phyloP scores from a whole-genome alignment of 2,797 vertebrate species.

The Anguilla obscura region DNA sequence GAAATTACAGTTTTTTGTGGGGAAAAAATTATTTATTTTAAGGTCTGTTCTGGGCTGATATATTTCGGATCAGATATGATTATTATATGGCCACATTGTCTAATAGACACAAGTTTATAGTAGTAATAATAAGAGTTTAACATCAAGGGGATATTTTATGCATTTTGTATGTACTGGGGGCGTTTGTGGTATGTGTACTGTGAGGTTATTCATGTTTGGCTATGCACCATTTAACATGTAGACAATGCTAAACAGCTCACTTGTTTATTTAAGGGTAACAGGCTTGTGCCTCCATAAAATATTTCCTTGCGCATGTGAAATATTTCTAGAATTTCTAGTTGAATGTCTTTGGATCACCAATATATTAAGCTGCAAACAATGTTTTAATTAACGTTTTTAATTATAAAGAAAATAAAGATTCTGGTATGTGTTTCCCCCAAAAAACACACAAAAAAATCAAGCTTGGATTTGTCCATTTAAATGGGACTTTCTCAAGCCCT shows the following conservation, averaged over 20 bases:
- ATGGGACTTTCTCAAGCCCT: neutral
- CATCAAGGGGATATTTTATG: neutral
- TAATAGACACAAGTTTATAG: neutral
- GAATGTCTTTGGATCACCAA: neutral
- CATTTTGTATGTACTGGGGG: neutral
- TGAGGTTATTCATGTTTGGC: neutral
- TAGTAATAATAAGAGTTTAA: neutral
- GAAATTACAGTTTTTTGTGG: neutral
- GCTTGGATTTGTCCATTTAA: neutral
- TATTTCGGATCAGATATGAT: neutral
- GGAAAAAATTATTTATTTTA: neutral
- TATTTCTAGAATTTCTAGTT: neutral
- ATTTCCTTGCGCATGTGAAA: neutral
- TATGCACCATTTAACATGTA: neutral
- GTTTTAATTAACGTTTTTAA: neutral
- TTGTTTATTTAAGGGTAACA: conserved; percentile 1
- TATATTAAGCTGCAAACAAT: neutral
- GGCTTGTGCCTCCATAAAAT: neutral
- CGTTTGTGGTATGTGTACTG: neutral
- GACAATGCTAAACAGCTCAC: neutral
- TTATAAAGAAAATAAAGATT: neutral
- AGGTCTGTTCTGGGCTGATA: neutral
- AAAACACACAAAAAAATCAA: neutral
- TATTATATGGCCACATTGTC: neutral
- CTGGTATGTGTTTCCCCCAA: neutral